These are phyloP conservation scores for Neocrepidodera transversa DNA, from an alignment of 2,888 invertebrate genomes.

Conservation along the genomic window DNA sequence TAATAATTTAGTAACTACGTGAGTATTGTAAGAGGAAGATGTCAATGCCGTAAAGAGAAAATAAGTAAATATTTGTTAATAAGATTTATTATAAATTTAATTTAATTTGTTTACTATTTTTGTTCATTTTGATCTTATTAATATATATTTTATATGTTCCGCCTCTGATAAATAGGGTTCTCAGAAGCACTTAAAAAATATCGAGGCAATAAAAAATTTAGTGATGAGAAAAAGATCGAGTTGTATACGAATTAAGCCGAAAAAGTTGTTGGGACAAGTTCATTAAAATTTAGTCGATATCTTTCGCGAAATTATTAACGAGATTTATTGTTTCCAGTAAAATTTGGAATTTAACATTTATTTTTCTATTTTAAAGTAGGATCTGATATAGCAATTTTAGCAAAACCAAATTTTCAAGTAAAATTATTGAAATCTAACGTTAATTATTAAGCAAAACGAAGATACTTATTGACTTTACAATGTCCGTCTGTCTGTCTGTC, in stretches of 20 bases:
- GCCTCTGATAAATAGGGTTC: not conserved
- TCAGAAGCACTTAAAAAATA: conserved; percentile 1
- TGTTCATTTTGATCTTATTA: too few species aligned
- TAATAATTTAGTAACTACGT: not conserved
- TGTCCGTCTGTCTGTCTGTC: too few species aligned
- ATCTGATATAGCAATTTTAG: too few species aligned
- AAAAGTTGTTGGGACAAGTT: conserved; percentile 5
- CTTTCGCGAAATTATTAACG: not conserved
- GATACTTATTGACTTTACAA: too few species aligned
- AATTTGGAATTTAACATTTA: not conserved
- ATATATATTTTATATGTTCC: too few species aligned
- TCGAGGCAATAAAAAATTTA: not conserved
- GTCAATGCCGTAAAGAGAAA: not conserved
- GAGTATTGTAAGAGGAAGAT: not conserved
- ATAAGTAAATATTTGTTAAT: too few species aligned
- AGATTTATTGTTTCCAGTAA: not conserved
- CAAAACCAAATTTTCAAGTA: too few species aligned
- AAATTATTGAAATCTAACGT: too few species aligned
- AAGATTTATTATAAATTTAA: too few species aligned
- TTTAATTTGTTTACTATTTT: too few species aligned
- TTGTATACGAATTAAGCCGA: not conserved
- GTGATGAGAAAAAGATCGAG: not conserved
- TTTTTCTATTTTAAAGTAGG: too few species aligned
- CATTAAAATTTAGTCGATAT: conserved; percentile 2
- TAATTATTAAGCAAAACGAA: too few species aligned